Evolutionary conservation across 2,888 invertebrate species (phyloP).

Genomic region (Abrostola triplasia): DNA sequence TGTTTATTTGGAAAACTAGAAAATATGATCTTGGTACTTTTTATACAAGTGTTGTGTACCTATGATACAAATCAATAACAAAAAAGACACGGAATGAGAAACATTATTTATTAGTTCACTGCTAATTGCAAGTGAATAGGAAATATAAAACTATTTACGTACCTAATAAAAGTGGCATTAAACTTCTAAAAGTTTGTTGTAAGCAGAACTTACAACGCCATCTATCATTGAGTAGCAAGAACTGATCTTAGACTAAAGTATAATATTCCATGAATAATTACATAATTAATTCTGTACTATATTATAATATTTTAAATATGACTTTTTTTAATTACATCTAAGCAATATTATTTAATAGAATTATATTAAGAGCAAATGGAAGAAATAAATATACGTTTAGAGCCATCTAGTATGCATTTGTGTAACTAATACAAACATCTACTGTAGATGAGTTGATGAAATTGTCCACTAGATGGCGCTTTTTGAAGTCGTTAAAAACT

Average conservation of each 20-base stretch:
- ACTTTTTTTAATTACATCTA: too few relatives aligned
- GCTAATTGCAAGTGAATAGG: too few relatives aligned
- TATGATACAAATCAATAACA: too few relatives aligned
- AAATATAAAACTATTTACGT: too few relatives aligned
- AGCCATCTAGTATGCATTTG: constrained; percentile 13
- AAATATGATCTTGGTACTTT: not conserved
- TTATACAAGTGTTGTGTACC: not conserved
- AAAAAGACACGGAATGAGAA: too few relatives aligned
- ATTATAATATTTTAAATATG: too few relatives aligned
- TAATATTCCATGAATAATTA: too few relatives aligned
- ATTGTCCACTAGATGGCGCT: constrained; percentile 16
- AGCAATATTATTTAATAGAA: too few relatives aligned
- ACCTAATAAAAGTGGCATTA: too few relatives aligned
- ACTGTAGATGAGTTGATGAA: not conserved
- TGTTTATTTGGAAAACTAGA: constrained; percentile 22
- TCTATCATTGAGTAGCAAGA: constrained; percentile 57
- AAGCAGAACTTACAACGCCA: constrained; percentile 41
- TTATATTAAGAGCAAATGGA: not conserved
- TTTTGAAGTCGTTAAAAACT: not conserved
- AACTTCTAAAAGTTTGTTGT: constrained; percentile 22
- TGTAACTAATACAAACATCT: not conserved
- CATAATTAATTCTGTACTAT: too few relatives aligned
- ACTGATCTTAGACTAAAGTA: too few relatives aligned
- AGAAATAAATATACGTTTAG: not conserved
- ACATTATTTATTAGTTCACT: too few relatives aligned